Base-by-base conservation (phyloP, 2,113 vertebrate genomes). In the Pseudonaja textilis region DNA sequence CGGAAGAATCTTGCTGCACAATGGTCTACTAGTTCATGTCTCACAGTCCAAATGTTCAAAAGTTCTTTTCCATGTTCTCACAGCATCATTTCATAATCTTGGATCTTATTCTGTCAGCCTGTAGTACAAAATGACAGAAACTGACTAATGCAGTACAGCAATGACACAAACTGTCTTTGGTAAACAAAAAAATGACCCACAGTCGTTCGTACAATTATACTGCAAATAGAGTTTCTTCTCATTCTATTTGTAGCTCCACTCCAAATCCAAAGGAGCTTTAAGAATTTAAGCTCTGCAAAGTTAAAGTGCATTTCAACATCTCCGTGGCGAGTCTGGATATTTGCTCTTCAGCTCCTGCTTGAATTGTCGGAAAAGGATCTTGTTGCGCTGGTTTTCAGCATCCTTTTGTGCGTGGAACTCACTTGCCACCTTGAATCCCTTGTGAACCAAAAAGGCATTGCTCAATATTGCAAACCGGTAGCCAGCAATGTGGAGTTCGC, bases 391-490 rank as follows among this genome's bases (percentile, higher is more conserved):
- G 96, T 99, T 99, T 96, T 99, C 99, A 26, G 98, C 98, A 14
- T 99, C 98, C 92, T 99, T 99, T 94, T 95, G 97, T 61, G 97
- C 97, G 61, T 99, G 99, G 95, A 99, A 99, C 91, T 99, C 98
- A 16, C 98, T 97, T 16, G 98, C 97, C 92, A 98, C 97, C 95
- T 99, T 99, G 96, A 99, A 98, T 93, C 99, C 98, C 4, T 98
- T 97, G 96, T 99, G 98, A 57, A 99, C 97, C 94, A 99, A 96
- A 88, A 99, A 99, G 39, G 98, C 98, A 5, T 98, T 98, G 85
- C 97, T 98, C 94, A 99, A 96, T 93, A 99, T 98, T 0, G 98
- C 98, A 92, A 99, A 99, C 93, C 94, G 96, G 95, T 97, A 99
- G 11, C 98, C 98, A 0, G 98, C 98, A 90, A 99, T 97, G 1